Base-by-base conservation (phyloP, 1,140 invertebrate genomes). In the Ganaspis sp. region DNA sequence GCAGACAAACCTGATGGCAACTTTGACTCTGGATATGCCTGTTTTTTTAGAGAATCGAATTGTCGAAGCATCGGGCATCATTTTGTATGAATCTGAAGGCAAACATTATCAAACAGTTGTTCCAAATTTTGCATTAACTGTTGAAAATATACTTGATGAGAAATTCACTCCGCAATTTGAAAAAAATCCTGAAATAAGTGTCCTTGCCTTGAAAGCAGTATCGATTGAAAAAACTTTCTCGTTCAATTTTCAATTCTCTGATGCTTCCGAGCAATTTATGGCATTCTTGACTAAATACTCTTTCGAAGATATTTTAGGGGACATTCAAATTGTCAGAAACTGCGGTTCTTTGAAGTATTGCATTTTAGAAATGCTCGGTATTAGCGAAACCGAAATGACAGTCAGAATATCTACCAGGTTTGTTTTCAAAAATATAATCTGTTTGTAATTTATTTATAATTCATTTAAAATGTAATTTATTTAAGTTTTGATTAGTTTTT, bases 381-480 rank as follows among this genome's bases (percentile, higher is more conserved):
- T 77, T 1, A 72, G 72, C 4, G 77, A 78, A 0, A n/a, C 23
- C 0, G 15, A 78, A 6, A 69, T 82, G 0, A 79, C 71, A 5
- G 34, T 90, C 21, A 80, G 76, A 40, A 82, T 90, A 42, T 86
- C 76, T 15, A 80, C 86, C 6, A 87, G 84, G 89, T 90, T 81
- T 81, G 74, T 53, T 70, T 58, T 69, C 0, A 58, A 11, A 34
- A 19, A 37, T 69, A 5, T 29, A n/a, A 29, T 34, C 15, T 58
- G n/a, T n/a, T n/a, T n/a, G n/a, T n/a, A n/a, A n/a, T n/a, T n/a
- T n/a, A n/a, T n/a, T n/a, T n/a, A n/a, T n/a, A n/a, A n/a, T n/a
- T n/a, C n/a, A n/a, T n/a, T n/a, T n/a, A n/a, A n/a, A n/a, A n/a
- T n/a, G n/a, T n/a, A n/a, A n/a, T n/a, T n/a, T n/a, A n/a, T n/a